Conservation (phyloP, 2,888 invertebrate genomes). For the Carpatolechia fugitivella region DNA sequence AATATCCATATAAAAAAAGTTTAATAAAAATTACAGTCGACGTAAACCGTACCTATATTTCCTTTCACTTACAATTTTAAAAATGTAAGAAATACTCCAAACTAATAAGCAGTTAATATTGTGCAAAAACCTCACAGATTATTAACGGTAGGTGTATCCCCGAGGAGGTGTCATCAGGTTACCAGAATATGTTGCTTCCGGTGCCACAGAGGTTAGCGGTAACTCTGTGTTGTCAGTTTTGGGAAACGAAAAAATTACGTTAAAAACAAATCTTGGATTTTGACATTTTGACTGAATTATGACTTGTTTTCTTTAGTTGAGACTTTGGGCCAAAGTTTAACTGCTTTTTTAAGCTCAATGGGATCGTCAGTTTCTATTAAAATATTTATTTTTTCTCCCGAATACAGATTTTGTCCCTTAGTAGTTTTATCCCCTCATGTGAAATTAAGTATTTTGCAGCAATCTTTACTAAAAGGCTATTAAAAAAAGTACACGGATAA, state of each 20-base stretch:
- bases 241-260: slow-evolving; percentile 7
- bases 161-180: slow-evolving; percentile 24
- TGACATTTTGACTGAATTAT: slow-evolving; percentile 4
- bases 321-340: neutral
- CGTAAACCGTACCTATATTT: no score
- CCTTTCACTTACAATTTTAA: no score
- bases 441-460: no score
- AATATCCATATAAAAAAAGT: no score
- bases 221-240: slow-evolving; percentile 18
- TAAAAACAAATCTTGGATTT: neutral
- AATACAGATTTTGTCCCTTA: no score
- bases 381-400: no score
- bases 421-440: no score
- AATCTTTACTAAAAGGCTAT: no score
- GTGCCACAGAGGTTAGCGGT: slow-evolving; percentile 21
- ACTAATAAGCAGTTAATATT: neutral
- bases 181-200: slow-evolving; percentile 30
- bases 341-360: neutral
- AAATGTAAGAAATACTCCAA: neutral
- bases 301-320: slow-evolving; percentile 6
- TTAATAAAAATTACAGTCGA: no score
- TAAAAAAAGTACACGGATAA: no score
- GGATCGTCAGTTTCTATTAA: neutral
- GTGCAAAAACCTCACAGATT: slow-evolving; percentile 9
- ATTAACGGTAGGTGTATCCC: slow-evolving; percentile 18